A percentile compares a stretch with the other conserved stretches of the same genome.
phyloP scores from a whole-genome alignment of 2,113 vertebrate genomes.

The Platichthys flesus region DNA sequence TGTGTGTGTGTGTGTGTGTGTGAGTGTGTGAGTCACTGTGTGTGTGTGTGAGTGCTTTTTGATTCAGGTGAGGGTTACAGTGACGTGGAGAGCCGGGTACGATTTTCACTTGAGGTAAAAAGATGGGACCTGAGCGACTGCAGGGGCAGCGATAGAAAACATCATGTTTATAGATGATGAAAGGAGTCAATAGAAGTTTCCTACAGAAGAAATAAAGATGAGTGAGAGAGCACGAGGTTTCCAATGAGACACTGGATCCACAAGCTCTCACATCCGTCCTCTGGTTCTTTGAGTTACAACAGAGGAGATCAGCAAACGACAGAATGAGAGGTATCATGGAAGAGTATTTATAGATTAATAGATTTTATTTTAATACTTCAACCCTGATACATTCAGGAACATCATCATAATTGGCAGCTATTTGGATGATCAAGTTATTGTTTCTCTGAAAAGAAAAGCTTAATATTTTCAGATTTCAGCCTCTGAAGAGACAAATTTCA shows the following conservation, averaged over 20 bases:
- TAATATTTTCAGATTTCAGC: too few species aligned
- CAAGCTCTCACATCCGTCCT: slow-evolving; percentile 3
- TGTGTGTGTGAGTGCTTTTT: slow-evolving; percentile 14
- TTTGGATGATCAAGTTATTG: too few species aligned
- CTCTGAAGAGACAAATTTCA: too few species aligned
- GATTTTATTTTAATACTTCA: too few species aligned
- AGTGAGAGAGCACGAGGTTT: slow-evolving; percentile 9
- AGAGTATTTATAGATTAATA: background rate
- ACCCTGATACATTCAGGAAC: too few species aligned
- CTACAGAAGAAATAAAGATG: background rate
- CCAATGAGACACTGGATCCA: slow-evolving; percentile 45
- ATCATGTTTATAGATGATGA: background rate
- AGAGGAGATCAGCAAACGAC: background rate
- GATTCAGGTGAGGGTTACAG: slow-evolving; percentile 2
- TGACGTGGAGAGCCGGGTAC: background rate
- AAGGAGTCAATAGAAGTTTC: background rate
- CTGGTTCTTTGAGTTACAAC: background rate
- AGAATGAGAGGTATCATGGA: background rate
- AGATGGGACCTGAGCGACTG: background rate
- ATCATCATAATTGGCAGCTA: too few species aligned
- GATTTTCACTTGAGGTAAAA: background rate
- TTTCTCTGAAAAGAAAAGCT: too few species aligned
- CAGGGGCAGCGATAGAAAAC: background rate
- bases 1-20: background rate
- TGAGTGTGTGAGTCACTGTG: background rate